phyloP scores from a whole-genome alignment of 1,140 invertebrate genomes.

The Luehdorfia chinensis region DNA sequence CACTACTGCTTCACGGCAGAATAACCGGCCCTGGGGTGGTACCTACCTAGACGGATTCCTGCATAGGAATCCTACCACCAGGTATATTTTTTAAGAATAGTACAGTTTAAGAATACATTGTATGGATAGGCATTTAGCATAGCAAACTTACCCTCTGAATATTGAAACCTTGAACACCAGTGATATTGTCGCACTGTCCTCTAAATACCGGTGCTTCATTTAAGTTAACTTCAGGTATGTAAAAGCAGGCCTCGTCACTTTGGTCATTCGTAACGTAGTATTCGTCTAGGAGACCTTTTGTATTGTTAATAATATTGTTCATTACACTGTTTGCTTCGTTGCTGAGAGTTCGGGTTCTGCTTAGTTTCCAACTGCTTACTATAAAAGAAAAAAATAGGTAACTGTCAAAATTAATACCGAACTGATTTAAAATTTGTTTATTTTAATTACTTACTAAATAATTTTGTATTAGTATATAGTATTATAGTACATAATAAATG shows the following conservation, averaged over 20 bases:
- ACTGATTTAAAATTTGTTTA: too few relatives aligned
- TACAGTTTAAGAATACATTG: too few relatives aligned
- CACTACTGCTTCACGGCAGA: too few relatives aligned
- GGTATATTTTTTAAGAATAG: too few relatives aligned
- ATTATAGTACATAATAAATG: too few relatives aligned
- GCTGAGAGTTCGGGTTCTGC: constrained; percentile 34
- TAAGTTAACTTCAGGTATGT: constrained; percentile 39
- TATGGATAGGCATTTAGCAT: too few relatives aligned
- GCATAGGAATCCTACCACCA: too few relatives aligned
- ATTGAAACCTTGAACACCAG: constrained; percentile 44
- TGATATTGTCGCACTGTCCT: constrained; percentile 44
- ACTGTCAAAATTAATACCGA: too few relatives aligned
- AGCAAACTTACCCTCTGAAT: constrained; percentile 41
- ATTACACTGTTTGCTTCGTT: constrained; percentile 32
- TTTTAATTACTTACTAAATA: too few relatives aligned
- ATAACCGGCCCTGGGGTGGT: too few relatives aligned
- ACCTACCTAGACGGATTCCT: too few relatives aligned
- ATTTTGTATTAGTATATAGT: too few relatives aligned
- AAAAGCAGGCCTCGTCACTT: constrained; percentile 52
- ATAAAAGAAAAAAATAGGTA: constrained; percentile 17
- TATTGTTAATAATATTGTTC: constrained; percentile 31
- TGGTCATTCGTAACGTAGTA: constrained; percentile 50
- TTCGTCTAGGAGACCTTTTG: constrained; percentile 43
- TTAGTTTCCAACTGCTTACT: constrained; percentile 64
- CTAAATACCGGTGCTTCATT: constrained; percentile 39